Conservation (phyloP, 2,113 vertebrate genomes). For the Corythornis vintsioides region DNA sequence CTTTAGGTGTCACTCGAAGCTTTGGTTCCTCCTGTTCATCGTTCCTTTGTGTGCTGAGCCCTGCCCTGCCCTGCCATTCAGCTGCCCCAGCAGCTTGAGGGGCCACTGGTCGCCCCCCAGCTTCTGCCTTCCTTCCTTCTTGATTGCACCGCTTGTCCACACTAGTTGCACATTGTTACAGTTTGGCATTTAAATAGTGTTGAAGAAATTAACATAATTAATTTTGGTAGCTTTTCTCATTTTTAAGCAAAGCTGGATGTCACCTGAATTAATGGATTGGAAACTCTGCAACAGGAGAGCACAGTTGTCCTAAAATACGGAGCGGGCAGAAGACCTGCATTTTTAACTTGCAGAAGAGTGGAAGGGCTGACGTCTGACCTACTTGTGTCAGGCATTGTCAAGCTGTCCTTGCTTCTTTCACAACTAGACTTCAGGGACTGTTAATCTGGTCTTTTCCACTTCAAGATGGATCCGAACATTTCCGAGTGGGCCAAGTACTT, state of each 20-base stretch:
- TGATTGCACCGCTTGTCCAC: background rate
- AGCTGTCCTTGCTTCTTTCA: slow-evolving; percentile 34
- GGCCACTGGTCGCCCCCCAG: background rate
- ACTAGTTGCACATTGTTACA: background rate
- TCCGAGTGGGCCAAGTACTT: slow-evolving; percentile 73
- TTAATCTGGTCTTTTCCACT: slow-evolving; percentile 66
- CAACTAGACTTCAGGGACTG: slow-evolving; percentile 50
- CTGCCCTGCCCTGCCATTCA: slow-evolving; percentile 5
- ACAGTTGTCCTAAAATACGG: background rate
- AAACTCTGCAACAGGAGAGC: background rate
- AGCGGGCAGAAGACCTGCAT: background rate
- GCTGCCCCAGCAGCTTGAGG: background rate
- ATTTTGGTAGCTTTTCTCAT: background rate
- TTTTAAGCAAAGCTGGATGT: slow-evolving; percentile 2
- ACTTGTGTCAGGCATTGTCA: background rate
- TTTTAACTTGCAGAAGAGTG: background rate
- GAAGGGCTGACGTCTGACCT: slow-evolving; percentile 5
- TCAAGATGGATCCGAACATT: slow-evolving; percentile 59
- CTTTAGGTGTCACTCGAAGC: slow-evolving; percentile 63
- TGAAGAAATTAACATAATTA: background rate
- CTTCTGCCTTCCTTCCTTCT: background rate
- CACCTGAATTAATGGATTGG: background rate
- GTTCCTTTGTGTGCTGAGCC: background rate
- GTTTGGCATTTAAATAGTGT: background rate
- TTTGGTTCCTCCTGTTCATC: slow-evolving; percentile 52